A percentile compares a stretch with the other conserved stretches of the same genome.
Evolutionary conservation across 2,888 invertebrate species (phyloP).

Genomic region (Hypercompe scribonia): DNA sequence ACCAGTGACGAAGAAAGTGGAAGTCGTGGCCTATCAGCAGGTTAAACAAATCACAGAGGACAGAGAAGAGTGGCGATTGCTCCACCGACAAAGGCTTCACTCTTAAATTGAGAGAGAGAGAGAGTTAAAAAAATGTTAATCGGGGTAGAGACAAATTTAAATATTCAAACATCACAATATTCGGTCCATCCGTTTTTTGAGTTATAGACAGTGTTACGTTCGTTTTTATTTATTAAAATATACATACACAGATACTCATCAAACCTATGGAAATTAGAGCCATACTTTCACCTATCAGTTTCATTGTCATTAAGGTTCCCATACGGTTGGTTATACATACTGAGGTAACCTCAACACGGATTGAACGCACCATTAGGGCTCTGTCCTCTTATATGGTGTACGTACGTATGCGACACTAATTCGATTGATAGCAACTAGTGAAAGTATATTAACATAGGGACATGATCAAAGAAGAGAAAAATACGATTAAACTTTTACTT

Average conservation of each 20-base stretch:
- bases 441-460: neutral
- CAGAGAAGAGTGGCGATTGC: too few relatives aligned
- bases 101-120: too few relatives aligned
- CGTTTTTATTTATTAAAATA: too few relatives aligned
- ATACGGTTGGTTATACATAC: neutral
- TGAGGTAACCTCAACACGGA: neutral
- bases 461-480: neutral
- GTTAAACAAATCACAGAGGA: too few relatives aligned
- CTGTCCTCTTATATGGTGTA: neutral
- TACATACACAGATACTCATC: neutral
- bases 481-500: neutral
- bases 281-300: neutral
- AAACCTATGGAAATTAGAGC: neutral
- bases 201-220: too few relatives aligned
- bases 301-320: neutral
- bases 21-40: too few relatives aligned
- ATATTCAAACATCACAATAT: too few relatives aligned
- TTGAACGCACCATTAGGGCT: neutral
- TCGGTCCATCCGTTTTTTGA: too few relatives aligned
- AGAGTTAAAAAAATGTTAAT: too few relatives aligned
- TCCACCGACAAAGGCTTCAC: too few relatives aligned
- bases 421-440: neutral
- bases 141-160: too few relatives aligned
- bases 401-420: neutral
- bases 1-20: too few relatives aligned